These are phyloP conservation scores for Sycophila sp. DNA, from an alignment of 1,140 invertebrate species.

Conservation along the genomic window DNA sequence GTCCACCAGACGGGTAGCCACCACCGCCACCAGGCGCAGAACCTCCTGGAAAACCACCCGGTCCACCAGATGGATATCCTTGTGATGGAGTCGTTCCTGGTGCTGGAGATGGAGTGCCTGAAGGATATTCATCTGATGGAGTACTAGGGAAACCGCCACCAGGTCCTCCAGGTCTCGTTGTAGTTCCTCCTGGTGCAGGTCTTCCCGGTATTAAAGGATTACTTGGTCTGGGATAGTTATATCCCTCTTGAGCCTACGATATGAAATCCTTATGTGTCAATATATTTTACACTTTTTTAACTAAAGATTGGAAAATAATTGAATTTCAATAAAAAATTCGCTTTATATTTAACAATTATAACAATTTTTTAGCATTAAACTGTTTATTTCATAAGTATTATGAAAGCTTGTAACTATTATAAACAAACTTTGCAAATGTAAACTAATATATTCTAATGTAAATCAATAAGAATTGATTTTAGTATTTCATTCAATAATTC, in stretches of 20 bases:
- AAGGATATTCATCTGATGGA: conserved; percentile 32
- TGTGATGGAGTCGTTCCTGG: conserved; percentile 17
- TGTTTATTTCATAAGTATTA: no score
- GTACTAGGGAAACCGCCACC: conserved; percentile 39
- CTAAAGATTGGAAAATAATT: no score
- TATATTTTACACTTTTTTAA: no score
- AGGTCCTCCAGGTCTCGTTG: conserved; percentile 37
- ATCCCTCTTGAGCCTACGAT: conserved; percentile 63
- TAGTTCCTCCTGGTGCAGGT: conserved; percentile 34
- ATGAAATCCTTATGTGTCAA: no score
- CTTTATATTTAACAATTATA: no score
- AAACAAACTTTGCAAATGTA: no score
- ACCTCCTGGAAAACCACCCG: conserved; percentile 11
- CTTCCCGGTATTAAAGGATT: conserved; percentile 53
- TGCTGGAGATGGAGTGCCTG: conserved; percentile 12
- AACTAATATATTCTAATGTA: no score
- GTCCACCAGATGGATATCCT: conserved; percentile 40
- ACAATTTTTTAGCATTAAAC: no score
- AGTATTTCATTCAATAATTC: no score
- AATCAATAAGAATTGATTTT: no score
- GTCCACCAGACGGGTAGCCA: conserved; percentile 37
- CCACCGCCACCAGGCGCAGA: background rate
- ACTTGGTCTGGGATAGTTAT: conserved; percentile 56
- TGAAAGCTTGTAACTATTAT: no score
- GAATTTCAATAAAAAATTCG: no score